Base-by-base conservation (phyloP, 2,888 invertebrate genomes). In the Lottia gigantea region DNA sequence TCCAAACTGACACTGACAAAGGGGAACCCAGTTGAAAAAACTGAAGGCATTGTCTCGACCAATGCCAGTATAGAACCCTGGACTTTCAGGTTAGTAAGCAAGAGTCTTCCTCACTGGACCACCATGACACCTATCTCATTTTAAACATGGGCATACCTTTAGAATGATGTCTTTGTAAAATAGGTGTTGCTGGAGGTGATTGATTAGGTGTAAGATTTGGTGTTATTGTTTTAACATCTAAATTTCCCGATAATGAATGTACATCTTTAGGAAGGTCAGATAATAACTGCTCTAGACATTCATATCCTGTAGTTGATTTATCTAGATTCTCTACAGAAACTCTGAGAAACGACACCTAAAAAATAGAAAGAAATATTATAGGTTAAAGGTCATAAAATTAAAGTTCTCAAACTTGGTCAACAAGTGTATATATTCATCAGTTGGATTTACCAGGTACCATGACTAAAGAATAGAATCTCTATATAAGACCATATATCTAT, bases 281-380 rank as follows among this genome's bases (percentile, higher is more conserved):
- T 47, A 90, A 76, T n/a, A 90, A 75, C 23, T 83, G 82, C 47
- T 86, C 86, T 73, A 91, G 77, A 68, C 84, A 81, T 73, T 88
- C 88, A 74, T 85, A 86, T 67, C 87, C 87, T 11, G 85, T 74
- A 12, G 76, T 78, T 66, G 80, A 80, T n/a, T 86, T 87, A 62
- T 78, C 80, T 31, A 83, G 73, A 63, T 78, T 75, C 23, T 77
- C 68, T 25, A 81, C 71, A 15, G 89, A 80, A 14, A 83, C 80
- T 62, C 87, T 85, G 15, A 90, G 78, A 76, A 90, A 89, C 6
- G 79, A 79, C 19, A 90, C 83, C 90, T 90, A 78, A 26, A 80
- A n/a, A n/a, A n/a, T n/a, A n/a, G n/a, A n/a, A n/a, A n/a, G n/a
- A n/a, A n/a, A n/a, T n/a, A n/a, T n/a, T n/a, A n/a, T n/a, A n/a